A percentile compares a stretch with the other conserved stretches of the same genome.
Evolutionary conservation across 2,113 vertebrate species (phyloP).

Genomic region (Cyanistes caeruleus): DNA sequence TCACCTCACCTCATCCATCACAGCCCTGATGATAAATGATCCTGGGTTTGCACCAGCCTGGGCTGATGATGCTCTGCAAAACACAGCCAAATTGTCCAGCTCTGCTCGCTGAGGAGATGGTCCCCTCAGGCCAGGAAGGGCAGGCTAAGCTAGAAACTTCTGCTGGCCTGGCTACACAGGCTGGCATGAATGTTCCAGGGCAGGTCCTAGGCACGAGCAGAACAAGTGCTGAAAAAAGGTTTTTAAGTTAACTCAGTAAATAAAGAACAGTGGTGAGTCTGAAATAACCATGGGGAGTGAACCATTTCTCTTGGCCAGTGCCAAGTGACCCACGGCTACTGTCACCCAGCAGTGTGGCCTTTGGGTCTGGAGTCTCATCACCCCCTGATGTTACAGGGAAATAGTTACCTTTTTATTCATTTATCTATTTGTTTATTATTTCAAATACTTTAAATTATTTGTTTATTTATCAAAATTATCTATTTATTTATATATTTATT

Average conservation of each 20-base stretch:
- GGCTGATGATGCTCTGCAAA: not conserved
- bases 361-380: not conserved
- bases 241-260: not conserved
- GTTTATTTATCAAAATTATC: no score
- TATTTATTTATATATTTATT: no score
- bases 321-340: not conserved
- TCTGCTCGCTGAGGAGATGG: not conserved
- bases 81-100: not conserved
- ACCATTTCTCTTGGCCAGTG: not conserved
- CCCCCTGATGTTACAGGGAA: not conserved
- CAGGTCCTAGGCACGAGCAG: not conserved
- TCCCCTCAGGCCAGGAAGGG: not conserved
- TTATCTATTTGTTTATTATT: no score
- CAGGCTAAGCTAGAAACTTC: not conserved
- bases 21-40: not conserved
- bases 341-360: not conserved
- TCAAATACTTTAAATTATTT: no score
- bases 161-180: not conserved
- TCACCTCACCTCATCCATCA: constrained; percentile 40
- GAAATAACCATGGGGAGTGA: not conserved
- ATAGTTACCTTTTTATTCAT: not conserved
- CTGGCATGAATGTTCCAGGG: not conserved
- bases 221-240: constrained; percentile 7
- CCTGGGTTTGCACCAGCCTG: not conserved
- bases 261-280: not conserved